These are phyloP conservation scores for Tupaia chinensis DNA, from an alignment of 2,113 vertebrate species.

Conservation along the genomic window DNA sequence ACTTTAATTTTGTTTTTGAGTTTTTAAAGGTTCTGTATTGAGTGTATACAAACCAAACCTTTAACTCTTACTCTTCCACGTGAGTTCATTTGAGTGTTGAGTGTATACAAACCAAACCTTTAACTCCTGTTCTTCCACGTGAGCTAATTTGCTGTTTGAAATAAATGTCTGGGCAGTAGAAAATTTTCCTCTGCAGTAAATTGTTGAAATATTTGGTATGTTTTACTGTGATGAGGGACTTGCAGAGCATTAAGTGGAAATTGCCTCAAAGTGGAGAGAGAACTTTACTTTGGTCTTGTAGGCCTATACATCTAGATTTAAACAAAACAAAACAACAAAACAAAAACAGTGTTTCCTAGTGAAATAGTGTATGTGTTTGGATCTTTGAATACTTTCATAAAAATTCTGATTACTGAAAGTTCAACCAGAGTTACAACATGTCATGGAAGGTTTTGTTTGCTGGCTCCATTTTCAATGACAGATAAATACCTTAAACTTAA, in stretches of 20 bases:
- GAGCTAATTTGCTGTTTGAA: not conserved
- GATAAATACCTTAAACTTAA: not conserved
- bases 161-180: not conserved
- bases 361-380: not conserved
- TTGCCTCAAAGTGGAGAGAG: not conserved
- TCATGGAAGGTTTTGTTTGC: not conserved
- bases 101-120: not conserved
- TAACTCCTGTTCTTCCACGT: not conserved
- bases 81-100: not conserved
- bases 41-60: not conserved
- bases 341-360: not conserved
- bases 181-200: not conserved
- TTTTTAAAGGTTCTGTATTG: constrained; percentile 18
- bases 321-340: too few relatives aligned
- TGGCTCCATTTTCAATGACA: not conserved
- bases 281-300: not conserved
- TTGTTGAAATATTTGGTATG: not conserved
- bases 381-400: not conserved
- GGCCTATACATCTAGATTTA: not conserved
- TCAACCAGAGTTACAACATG: not conserved
- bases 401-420: not conserved
- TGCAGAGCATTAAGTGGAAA: not conserved
- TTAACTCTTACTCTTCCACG: not conserved
- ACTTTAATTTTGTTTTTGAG: not conserved
- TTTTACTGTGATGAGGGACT: not conserved